Percentiles rank a stretch among this genome's conserved stretches.
Conservation (phyloP, 2,888 invertebrate species). For the Drosophila imparisetae region DNA sequence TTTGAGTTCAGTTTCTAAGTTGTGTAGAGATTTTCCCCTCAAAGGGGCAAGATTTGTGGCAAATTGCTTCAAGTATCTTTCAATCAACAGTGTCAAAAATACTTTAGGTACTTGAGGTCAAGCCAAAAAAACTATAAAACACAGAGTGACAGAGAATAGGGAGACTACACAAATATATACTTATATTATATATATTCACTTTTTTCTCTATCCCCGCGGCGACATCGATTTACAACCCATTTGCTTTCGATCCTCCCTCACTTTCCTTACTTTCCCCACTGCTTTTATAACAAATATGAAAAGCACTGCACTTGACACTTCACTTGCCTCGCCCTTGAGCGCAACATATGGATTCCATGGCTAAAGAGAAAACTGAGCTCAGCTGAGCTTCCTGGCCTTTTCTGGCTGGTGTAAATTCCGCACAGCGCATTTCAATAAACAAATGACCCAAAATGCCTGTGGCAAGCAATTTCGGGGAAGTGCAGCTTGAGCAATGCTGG, state of each 20-base stretch:
- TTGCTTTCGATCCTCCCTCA: slow-evolving; percentile 29
- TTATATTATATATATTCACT: neutral
- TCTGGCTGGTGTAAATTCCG: slow-evolving; percentile 16
- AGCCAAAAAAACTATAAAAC: neutral
- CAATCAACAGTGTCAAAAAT: neutral
- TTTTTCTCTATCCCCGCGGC: slow-evolving; percentile 14
- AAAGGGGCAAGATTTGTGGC: neutral
- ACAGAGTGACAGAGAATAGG: neutral
- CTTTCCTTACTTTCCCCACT: slow-evolving; percentile 12
- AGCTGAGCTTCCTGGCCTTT: slow-evolving; percentile 9
- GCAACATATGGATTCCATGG: slow-evolving; percentile 10
- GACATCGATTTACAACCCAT: slow-evolving; percentile 56
- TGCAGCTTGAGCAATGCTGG: slow-evolving; percentile 5
- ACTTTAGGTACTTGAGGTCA: neutral
- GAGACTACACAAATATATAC: neutral
- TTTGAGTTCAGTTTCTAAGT: neutral
- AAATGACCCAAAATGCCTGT: slow-evolving; percentile 74
- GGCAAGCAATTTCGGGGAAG: slow-evolving; percentile 41
- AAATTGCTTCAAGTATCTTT: neutral
- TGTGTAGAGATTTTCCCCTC: neutral
- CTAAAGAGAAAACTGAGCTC: slow-evolving; percentile 8
- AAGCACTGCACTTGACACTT: slow-evolving; percentile 75
- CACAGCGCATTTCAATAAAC: slow-evolving; percentile 66
- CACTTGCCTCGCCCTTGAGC: slow-evolving; percentile 42
- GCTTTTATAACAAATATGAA: slow-evolving; percentile 55